Evolutionary conservation across 2,888 invertebrate genomes (phyloP).

Genomic region (Noctuana brunneofusca): DNA sequence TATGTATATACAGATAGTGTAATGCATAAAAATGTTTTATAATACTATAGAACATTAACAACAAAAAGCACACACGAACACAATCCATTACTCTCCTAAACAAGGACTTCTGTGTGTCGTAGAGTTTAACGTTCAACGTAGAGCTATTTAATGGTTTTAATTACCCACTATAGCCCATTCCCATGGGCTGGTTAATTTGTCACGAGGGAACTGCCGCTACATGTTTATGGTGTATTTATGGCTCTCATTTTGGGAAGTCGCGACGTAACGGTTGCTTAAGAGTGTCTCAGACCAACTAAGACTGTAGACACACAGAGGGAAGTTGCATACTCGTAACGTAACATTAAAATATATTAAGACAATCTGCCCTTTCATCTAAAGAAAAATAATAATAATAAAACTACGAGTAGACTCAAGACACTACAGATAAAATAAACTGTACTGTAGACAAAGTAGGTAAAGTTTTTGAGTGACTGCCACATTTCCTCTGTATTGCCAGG

Average conservation of each 20-base stretch:
- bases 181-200: conserved; percentile 17
- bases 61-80: background rate
- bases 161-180: conserved; percentile 13
- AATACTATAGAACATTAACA: background rate
- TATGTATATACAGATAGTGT: no score
- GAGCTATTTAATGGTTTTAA: conserved; percentile 19
- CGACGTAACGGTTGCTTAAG: conserved; percentile 13
- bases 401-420: no score
- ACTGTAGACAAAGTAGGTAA: no score
- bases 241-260: conserved; percentile 24
- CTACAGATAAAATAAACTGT: no score
- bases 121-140: background rate
- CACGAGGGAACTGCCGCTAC: conserved; percentile 1
- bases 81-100: background rate
- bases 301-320: background rate
- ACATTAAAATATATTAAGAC: no score
- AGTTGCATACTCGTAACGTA: no score
- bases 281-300: background rate
- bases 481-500: no score
- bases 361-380: no score
- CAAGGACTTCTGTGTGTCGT: conserved; percentile 11
- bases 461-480: no score
- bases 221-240: conserved; percentile 28
- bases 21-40: no score
- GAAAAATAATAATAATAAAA: no score